Evolutionary conservation across 2,113 vertebrate species (phyloP).

Genomic region (Elanus axillaris): DNA sequence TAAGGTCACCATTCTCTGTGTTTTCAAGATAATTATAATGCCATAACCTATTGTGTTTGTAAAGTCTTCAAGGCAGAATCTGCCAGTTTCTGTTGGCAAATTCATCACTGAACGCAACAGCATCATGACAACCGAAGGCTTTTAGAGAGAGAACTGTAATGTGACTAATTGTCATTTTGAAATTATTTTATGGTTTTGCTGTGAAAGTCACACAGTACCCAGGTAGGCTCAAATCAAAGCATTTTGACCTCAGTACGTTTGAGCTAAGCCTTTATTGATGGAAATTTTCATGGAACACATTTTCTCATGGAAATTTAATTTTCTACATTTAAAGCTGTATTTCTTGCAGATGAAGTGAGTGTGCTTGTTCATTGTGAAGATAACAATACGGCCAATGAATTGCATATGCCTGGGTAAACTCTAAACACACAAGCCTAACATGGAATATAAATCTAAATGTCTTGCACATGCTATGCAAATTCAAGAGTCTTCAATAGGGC

Average conservation of each 20-base stretch:
- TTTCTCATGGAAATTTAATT: conserved; percentile 58
- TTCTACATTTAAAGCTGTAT: conserved; percentile 34
- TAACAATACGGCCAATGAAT: conserved; percentile 53
- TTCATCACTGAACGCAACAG: neutral
- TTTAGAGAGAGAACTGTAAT: neutral
- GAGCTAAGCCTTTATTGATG: neutral
- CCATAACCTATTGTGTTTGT: neutral
- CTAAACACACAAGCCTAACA: conserved; percentile 20
- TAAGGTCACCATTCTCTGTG: neutral
- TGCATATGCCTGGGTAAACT: conserved; percentile 25
- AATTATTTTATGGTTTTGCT: neutral
- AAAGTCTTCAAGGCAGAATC: neutral
- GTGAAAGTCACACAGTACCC: fast-evolving
- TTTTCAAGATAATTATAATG: neutral
- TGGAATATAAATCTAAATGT: conserved; percentile 53
- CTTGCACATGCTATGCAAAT: conserved; percentile 41
- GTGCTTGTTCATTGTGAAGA: conserved; percentile 40
- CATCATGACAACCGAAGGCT: neutral
- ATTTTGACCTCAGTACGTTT: fast-evolving
- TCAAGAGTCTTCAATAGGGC: conserved; percentile 34
- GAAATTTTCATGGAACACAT: conserved; percentile 33
- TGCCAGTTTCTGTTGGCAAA: neutral
- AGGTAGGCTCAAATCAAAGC: neutral
- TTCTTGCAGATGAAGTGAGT: conserved; percentile 43
- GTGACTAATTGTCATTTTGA: neutral